Evolutionary conservation across 2,888 invertebrate genomes (phyloP).

Genomic region (Linnaemya tessellans): DNA sequence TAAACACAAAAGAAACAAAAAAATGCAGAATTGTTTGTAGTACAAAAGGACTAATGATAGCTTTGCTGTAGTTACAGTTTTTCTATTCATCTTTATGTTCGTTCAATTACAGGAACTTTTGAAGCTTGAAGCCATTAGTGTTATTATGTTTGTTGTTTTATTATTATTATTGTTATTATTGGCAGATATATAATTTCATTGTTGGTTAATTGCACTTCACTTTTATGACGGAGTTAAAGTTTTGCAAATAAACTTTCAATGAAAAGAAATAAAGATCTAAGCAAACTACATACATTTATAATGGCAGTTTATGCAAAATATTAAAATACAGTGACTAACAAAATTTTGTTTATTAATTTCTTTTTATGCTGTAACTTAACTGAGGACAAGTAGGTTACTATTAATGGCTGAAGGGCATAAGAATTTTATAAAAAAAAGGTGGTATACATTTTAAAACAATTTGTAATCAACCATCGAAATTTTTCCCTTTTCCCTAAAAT

Average conservation of each 20-base stretch:
- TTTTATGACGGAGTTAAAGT: slow-evolving; percentile 5
- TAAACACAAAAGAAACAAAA: background rate
- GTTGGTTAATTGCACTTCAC: slow-evolving; percentile 40
- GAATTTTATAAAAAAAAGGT: no score
- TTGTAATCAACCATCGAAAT: no score
- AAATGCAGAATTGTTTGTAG: background rate
- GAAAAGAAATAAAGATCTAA: slow-evolving; percentile 20
- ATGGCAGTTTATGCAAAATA: background rate
- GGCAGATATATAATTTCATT: slow-evolving; percentile 6
- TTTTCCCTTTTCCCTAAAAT: no score
- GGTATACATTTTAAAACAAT: no score
- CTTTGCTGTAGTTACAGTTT: background rate
- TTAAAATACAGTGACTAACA: background rate
- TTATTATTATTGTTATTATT: slow-evolving; percentile 28
- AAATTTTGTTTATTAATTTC: background rate
- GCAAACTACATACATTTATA: background rate
- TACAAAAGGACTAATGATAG: slow-evolving; percentile 22
- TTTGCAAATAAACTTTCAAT: slow-evolving; percentile 22
- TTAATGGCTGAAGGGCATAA: no score
- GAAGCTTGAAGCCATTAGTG: slow-evolving; percentile 30
- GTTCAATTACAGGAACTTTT: slow-evolving; percentile 26
- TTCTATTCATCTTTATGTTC: background rate
- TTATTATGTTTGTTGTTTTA: slow-evolving; percentile 15
- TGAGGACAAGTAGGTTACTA: no score
- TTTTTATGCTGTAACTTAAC: no score